Conservation (phyloP, 1,140 invertebrate species). For the Augochlora pura region DNA sequence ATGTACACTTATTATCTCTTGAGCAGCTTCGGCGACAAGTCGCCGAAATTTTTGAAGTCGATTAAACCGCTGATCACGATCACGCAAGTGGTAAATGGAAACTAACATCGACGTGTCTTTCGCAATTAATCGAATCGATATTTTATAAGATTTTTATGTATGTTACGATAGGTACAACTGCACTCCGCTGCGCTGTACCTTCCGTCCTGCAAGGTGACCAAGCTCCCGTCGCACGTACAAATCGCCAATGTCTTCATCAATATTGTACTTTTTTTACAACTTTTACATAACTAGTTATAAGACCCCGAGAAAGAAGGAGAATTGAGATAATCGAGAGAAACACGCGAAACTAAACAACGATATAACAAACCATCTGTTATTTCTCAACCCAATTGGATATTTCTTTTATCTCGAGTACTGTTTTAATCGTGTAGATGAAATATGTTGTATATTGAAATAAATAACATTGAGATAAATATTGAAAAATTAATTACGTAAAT, state of each 20-base stretch:
- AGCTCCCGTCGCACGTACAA: rapidly evolving
- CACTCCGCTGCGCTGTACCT: not conserved
- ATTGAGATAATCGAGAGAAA: not conserved
- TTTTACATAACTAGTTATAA: constrained; percentile 47
- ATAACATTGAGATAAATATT: too few relatives aligned
- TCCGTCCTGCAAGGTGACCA: not conserved
- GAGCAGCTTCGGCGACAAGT: constrained; percentile 60
- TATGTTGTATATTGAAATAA: too few relatives aligned
- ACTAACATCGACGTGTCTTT: too few relatives aligned
- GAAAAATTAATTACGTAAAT: too few relatives aligned
- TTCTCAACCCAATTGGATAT: too few relatives aligned
- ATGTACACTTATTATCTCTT: constrained; percentile 76
- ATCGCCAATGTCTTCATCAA: constrained; percentile 30
- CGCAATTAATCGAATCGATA: too few relatives aligned
- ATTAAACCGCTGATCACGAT: constrained; percentile 64
- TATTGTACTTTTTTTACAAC: constrained; percentile 40
- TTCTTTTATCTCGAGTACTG: too few relatives aligned
- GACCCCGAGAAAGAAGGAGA: not conserved
- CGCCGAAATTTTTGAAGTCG: constrained; percentile 55
- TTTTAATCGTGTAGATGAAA: too few relatives aligned
- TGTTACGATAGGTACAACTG: not conserved
- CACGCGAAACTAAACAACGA: too few relatives aligned
- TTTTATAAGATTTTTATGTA: too few relatives aligned
- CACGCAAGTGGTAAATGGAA: constrained; percentile 65
- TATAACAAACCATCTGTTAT: too few relatives aligned